Percentiles rank a stretch among this genome's conserved stretches.
Conservation (phyloP, 2,888 invertebrate species). For the Craniophora ligustri region DNA sequence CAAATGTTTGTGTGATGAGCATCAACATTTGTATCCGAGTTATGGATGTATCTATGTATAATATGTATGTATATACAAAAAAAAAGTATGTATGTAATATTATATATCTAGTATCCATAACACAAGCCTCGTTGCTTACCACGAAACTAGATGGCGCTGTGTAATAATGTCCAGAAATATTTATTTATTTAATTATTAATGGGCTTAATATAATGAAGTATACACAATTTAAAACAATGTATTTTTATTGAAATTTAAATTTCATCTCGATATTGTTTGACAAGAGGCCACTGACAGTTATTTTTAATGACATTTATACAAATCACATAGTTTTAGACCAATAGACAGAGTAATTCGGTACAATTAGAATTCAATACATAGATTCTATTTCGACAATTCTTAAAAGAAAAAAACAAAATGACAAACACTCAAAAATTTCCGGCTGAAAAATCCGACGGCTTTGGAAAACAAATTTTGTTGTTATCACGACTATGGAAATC, state of each 20-base stretch:
- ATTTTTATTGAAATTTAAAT: background rate
- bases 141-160: no score
- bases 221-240: background rate
- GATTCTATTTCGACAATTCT: conserved; percentile 23
- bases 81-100: no score
- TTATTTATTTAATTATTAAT: no score
- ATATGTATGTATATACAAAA: no score
- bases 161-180: no score
- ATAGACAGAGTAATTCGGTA: conserved; percentile 61
- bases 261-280: conserved; percentile 25
- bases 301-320: conserved; percentile 56
- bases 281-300: conserved; percentile 42
- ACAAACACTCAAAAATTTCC: conserved; percentile 37
- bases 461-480: conserved; percentile 21
- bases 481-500: conserved; percentile 55
- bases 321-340: conserved; percentile 53
- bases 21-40: no score
- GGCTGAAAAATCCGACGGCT: conserved; percentile 32
- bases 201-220: no score
- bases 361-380: conserved; percentile 43
- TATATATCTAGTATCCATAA: no score
- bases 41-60: no score
- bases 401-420: background rate
- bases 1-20: no score
- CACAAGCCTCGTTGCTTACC: no score